A percentile compares a stretch with the other conserved stretches of the same genome.
Evolutionary conservation across 2,888 invertebrate genomes (phyloP).

Genomic region (Carcina quercana): DNA sequence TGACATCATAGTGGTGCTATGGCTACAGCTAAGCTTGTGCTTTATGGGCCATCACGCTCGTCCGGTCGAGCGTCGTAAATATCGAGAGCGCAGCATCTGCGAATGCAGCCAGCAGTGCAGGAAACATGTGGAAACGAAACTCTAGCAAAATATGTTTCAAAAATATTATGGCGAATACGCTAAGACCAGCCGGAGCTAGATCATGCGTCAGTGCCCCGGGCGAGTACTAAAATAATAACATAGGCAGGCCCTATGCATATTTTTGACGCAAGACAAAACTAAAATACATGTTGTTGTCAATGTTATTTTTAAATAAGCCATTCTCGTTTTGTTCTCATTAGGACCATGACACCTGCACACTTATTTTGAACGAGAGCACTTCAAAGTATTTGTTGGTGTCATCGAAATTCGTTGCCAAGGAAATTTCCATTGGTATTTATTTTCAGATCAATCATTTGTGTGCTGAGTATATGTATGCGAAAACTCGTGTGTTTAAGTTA

Average conservation of each 20-base stretch:
- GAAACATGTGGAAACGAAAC: constrained; percentile 7
- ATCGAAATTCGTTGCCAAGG: no score
- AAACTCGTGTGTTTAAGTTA: no score
- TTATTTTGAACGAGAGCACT: no score
- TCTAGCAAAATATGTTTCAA: constrained; percentile 9
- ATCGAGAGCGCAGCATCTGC: constrained; percentile 38
- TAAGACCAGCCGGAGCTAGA: constrained; percentile 26
- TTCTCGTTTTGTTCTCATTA: no score
- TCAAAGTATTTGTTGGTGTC: no score
- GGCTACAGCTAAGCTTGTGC: constrained; percentile 46
- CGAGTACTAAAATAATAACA: constrained; percentile 30
- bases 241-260: constrained; percentile 24
- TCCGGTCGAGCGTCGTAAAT: constrained; percentile 57
- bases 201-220: constrained; percentile 32
- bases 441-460: no score
- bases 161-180: constrained; percentile 23
- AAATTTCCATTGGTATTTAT: no score
- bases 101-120: constrained; percentile 28
- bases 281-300: constrained; percentile 3
- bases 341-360: no score
- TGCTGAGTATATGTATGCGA: no score
- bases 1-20: constrained; percentile 46
- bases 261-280: constrained; percentile 19
- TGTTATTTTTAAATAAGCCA: constrained; percentile 3
- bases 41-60: constrained; percentile 61